These are phyloP conservation scores for Argya squamiceps DNA, from an alignment of 2,797 vertebrate species.

Conservation along the genomic window DNA sequence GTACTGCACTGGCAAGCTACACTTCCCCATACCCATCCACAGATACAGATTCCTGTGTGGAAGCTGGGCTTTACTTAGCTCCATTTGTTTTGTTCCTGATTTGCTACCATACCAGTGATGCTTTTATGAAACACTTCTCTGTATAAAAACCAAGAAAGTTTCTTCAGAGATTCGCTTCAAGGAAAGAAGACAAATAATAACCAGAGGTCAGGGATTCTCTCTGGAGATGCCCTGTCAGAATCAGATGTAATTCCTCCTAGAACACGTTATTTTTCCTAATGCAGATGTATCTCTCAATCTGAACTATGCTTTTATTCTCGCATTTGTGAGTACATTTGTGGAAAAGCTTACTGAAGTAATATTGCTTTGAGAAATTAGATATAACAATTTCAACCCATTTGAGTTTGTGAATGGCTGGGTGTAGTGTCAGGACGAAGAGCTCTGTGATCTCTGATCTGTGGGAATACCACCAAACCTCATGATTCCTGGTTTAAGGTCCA, in stretches of 20 bases:
- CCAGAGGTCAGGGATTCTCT: neutral
- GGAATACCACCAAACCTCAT: neutral
- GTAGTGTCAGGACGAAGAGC: neutral
- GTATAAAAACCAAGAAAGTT: neutral
- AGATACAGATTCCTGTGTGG: neutral
- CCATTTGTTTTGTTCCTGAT: neutral
- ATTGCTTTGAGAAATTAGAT: neutral
- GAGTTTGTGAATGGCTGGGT: neutral
- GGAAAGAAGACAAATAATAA: neutral
- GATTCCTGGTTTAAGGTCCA: neutral
- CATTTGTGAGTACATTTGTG: neutral
- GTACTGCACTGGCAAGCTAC: constrained; percentile 36
- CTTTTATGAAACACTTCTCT: neutral
- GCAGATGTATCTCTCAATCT: neutral
- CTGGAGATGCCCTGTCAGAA: neutral
- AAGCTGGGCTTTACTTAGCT: neutral
- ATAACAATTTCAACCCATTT: neutral
- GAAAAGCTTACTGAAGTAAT: neutral
- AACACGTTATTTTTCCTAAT: neutral
- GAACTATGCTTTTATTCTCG: neutral
- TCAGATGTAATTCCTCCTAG: neutral
- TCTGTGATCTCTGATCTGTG: neutral
- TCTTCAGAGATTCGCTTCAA: neutral
- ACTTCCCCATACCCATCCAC: constrained; percentile 5
- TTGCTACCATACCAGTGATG: neutral